Evolutionary conservation across 2,797 vertebrate genomes (phyloP).

Genomic region (Parotocinclus haroldoi): DNA sequence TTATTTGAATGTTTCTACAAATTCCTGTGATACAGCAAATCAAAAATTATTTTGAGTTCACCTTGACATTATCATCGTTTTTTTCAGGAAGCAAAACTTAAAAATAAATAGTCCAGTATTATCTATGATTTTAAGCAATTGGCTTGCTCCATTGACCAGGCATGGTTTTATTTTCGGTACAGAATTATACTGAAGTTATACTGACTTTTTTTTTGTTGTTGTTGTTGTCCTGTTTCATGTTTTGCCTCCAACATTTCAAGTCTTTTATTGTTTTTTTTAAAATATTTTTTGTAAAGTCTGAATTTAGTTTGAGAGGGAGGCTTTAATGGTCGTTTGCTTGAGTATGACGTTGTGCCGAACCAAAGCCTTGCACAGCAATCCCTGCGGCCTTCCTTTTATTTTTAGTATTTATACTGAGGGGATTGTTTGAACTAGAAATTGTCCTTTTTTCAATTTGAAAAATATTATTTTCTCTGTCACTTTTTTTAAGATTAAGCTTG

Average conservation of each 20-base stretch:
- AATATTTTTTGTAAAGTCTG: neutral
- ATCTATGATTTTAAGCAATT: constrained; percentile 38
- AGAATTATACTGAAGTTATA: constrained; percentile 63
- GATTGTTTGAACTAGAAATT: constrained; percentile 40
- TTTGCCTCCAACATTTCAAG: constrained; percentile 26
- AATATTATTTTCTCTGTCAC: constrained; percentile 2
- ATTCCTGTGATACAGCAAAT: no score
- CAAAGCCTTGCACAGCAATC: constrained; percentile 48
- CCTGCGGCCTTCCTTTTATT: constrained; percentile 14
- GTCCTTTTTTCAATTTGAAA: constrained; percentile 30
- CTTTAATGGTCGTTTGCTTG: constrained; percentile 36
- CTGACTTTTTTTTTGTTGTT: constrained; percentile 30
- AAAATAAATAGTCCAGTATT: neutral
- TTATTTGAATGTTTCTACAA: no score
- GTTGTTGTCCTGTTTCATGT: neutral
- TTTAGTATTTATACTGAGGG: constrained; percentile 5
- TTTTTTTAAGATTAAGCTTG: constrained; percentile 22
- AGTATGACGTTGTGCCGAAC: constrained; percentile 56
- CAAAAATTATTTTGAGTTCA: no score
- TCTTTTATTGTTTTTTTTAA: no score
- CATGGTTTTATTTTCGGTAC: constrained; percentile 55
- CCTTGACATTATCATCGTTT: neutral
- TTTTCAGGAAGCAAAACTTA: constrained; percentile 24
- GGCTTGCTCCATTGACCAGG: constrained; percentile 33
- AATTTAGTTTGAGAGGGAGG: constrained; percentile 12